phyloP scores from a whole-genome alignment of 2,888 invertebrate genomes.

The Ophioninae sp. region DNA sequence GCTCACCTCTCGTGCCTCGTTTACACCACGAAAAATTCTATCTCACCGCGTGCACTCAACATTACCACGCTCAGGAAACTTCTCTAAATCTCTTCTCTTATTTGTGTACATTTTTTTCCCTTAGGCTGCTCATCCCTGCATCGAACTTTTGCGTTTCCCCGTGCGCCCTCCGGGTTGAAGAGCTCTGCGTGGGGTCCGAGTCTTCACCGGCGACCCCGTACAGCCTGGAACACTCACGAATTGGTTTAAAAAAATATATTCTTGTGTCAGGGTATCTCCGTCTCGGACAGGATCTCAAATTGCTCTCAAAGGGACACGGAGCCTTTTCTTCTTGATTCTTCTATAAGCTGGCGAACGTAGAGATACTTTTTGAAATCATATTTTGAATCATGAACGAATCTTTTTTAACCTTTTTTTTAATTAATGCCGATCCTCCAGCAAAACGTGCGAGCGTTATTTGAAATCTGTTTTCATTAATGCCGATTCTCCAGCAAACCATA shows the following conservation, averaged over 20 bases:
- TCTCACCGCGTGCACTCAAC: background rate
- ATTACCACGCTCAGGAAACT: background rate
- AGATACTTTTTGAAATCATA: background rate
- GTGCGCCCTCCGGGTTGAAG: background rate
- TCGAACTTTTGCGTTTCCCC: background rate
- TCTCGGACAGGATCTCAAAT: background rate
- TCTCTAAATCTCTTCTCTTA: background rate
- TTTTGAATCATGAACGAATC: background rate
- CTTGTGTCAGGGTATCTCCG: background rate
- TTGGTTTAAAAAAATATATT: background rate
- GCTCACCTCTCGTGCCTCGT: slow-evolving; percentile 38
- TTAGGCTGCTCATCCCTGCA: background rate
- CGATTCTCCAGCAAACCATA: too few species aligned
- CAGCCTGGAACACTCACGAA: background rate
- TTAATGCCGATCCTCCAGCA: background rate
- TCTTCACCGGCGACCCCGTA: background rate
- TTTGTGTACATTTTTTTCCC: background rate
- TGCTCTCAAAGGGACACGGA: background rate
- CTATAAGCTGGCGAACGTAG: background rate
- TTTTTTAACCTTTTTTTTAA: background rate
- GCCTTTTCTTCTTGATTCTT: background rate
- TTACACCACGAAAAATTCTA: slow-evolving; percentile 29
- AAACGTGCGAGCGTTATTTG: background rate
- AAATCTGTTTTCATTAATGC: too few species aligned
- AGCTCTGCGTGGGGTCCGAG: background rate